A percentile compares a stretch with the other conserved stretches of the same genome.
phyloP scores from a whole-genome alignment of 2,113 vertebrate genomes.

The Paracanthobrama guichenoti region DNA sequence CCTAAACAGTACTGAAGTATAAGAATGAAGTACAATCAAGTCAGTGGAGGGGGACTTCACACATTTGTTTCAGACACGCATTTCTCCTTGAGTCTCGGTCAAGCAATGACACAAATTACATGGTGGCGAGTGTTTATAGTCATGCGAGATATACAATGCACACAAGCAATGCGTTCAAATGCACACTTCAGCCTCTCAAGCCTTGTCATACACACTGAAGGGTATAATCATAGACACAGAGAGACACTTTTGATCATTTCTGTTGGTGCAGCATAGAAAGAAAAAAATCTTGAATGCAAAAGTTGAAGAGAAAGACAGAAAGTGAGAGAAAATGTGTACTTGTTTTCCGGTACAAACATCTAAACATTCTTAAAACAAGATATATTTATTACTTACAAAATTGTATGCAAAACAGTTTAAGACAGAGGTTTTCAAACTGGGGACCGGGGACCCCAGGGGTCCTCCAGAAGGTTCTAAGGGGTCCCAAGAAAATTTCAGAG shows the following conservation, averaged over 20 bases:
- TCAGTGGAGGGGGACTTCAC: neutral
- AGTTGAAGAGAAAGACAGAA: no score
- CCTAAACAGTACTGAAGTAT: neutral
- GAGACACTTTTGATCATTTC: conserved; percentile 33
- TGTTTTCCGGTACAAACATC: no score
- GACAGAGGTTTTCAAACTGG: no score
- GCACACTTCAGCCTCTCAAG: neutral
- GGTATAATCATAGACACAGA: conserved; percentile 43
- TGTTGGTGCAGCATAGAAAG: conserved; percentile 3
- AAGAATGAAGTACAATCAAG: neutral
- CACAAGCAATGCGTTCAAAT: neutral
- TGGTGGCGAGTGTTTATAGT: neutral
- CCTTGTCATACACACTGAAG: conserved; percentile 33
- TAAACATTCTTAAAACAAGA: no score
- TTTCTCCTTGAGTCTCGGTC: neutral
- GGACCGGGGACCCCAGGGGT: no score
- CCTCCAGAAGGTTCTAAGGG: no score
- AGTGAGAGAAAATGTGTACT: no score
- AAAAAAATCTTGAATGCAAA: neutral
- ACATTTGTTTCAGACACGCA: neutral
- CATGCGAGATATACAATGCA: neutral
- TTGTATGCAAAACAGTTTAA: no score
- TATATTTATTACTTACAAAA: no score
- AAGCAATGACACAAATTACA: conserved; percentile 22
- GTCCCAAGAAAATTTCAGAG: no score